Evolutionary conservation across 2,797 vertebrate species (phyloP).

Genomic region (Myotis findleyi): DNA sequence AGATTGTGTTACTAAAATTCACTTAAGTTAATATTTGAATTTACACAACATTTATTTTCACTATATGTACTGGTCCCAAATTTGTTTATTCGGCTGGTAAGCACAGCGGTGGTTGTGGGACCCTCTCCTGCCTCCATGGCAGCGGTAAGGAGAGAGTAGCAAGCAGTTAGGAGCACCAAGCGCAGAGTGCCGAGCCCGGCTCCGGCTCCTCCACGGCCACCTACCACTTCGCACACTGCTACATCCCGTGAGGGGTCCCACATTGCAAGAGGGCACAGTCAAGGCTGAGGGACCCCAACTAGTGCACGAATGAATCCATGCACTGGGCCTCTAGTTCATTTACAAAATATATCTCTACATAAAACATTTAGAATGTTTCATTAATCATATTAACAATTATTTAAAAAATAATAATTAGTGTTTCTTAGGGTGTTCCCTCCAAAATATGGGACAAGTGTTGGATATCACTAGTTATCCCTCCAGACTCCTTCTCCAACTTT

Average conservation of each 20-base stretch:
- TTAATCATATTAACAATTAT: background rate
- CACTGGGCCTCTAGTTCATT: background rate
- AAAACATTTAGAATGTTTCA: background rate
- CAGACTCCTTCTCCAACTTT: background rate
- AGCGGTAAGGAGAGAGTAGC: no score
- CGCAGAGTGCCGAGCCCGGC: rapidly evolving
- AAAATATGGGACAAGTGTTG: background rate
- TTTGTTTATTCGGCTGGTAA: background rate
- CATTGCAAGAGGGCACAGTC: no score
- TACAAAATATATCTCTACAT: background rate
- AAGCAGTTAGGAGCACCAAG: no score
- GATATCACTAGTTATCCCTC: background rate
- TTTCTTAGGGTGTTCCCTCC: background rate
- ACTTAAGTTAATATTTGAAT: background rate
- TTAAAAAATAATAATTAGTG: background rate
- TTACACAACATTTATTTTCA: background rate
- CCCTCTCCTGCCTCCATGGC: no score
- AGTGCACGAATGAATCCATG: no score
- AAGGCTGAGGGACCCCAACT: no score
- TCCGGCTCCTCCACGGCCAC: no score
- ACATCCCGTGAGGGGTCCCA: no score
- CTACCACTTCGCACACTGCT: no score
- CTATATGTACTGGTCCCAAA: background rate
- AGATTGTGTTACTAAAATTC: background rate
- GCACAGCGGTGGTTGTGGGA: no score